These are phyloP conservation scores for Nibea albiflora DNA, from an alignment of 2,113 vertebrate genomes.

Conservation along the genomic window DNA sequence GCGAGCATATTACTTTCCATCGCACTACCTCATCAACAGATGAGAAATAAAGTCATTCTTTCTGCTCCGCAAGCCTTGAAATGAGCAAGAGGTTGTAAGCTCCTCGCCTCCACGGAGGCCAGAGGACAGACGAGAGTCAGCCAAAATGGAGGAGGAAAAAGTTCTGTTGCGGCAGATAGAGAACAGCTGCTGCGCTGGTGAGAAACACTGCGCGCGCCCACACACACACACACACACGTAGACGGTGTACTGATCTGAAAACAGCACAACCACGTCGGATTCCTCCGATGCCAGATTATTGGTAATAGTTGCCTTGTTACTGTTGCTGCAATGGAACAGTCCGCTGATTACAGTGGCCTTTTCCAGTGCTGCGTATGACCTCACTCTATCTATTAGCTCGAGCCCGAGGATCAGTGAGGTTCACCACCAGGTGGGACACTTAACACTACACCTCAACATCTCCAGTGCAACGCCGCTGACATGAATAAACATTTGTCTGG, in stretches of 20 bases:
- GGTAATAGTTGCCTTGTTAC: slow-evolving; percentile 19
- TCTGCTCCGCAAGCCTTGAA: slow-evolving; percentile 29
- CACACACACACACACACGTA: slow-evolving; percentile 1
- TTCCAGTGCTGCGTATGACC: slow-evolving; percentile 36
- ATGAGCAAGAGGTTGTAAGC: slow-evolving; percentile 38
- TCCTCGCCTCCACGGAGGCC: slow-evolving; percentile 43
- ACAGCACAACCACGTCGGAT: neutral
- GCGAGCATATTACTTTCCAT: slow-evolving; percentile 61
- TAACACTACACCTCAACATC: slow-evolving; percentile 56
- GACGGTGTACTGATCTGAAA: neutral
- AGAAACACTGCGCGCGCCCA: slow-evolving; percentile 8
- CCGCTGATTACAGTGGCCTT: slow-evolving; percentile 12
- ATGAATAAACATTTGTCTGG: slow-evolving; percentile 48
- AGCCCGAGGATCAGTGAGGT: slow-evolving; percentile 25
- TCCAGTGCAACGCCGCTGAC: slow-evolving; percentile 21
- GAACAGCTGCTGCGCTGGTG: slow-evolving; percentile 53
- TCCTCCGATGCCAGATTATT: slow-evolving; percentile 6
- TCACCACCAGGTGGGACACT: slow-evolving; percentile 66
- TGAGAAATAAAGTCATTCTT: slow-evolving; percentile 44
- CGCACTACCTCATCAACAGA: slow-evolving; percentile 59
- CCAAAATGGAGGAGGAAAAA: slow-evolving; percentile 62
- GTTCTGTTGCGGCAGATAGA: slow-evolving; percentile 43
- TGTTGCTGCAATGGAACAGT: slow-evolving; percentile 34
- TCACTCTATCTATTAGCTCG: slow-evolving; percentile 21
- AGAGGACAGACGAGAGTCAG: slow-evolving; percentile 48